Evolutionary conservation across 2,888 invertebrate genomes (phyloP), one percentile per base, ranked within the genome.

Genomic region (Cancer borealis): DNA sequence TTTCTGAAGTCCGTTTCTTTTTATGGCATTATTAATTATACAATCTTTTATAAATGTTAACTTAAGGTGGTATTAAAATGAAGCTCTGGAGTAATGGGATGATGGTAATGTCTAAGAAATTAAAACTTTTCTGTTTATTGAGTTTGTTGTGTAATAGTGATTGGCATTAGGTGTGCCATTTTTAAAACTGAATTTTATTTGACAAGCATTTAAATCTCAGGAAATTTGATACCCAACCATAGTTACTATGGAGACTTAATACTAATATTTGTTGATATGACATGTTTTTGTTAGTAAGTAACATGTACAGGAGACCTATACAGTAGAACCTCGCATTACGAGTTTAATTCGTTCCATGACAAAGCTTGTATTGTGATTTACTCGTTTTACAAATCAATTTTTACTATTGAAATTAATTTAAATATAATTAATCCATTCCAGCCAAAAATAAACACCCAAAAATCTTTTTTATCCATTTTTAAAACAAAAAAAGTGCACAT

Each of bases 181-280:
- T 84, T 84, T 0, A 26, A 84, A 84, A 39, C 39, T 84, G 84
- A 3, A 39, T 39, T 84, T 39, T 84, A 39, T 84, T 84, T 30
- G 84, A 84, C 73, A 26, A 84, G 39, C 84, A 84, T 84, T 84
- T 39, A 84, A 84, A 84, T 84, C 84, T 84, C 84, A 84, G 84
- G 84, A 84, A 39, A 84, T 39, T 84, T 39, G 30, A 73, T 84
- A 30, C n/a, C 39, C 84, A 84, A 12, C 84, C 12, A 39, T 73
- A 73, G 73, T 73, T 73, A 73, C 73, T n/a, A 73, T 73, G 73
- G 73, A 73, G 26, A 73, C 26, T 26, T 73, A 26, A 60, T 60
- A 60, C 73, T 8, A 73, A 73, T 73, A 73, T 73, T 73, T 79
- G 30, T 79, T 79, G 26, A 26, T 79, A n/a, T 79, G 73, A 26